phyloP scores from a whole-genome alignment of 2,797 vertebrate species.

The Tapirus indicus region DNA sequence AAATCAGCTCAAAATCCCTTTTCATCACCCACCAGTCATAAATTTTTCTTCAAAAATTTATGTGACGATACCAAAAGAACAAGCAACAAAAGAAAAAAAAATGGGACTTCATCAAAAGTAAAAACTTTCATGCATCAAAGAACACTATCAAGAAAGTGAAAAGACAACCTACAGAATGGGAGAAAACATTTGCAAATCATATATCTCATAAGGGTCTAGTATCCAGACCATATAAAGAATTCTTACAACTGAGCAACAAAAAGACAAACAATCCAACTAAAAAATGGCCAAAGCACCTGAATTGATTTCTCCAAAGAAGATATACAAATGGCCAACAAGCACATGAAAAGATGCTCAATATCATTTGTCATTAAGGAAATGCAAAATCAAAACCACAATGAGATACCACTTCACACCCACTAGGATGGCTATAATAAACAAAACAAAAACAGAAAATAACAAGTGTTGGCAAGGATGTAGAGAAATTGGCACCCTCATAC shows the following conservation, averaged over 20 bases:
- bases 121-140: conserved; percentile 52
- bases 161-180: conserved; percentile 46
- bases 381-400: conserved; percentile 66
- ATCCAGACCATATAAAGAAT: conserved; percentile 48
- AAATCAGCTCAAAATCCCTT: conserved; percentile 63
- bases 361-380: conserved; percentile 63
- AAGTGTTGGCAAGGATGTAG: conserved; percentile 46
- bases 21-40: conserved; percentile 40
- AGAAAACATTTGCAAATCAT: conserved; percentile 60
- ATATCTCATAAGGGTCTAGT: conserved; percentile 1
- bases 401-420: conserved; percentile 49
- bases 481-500: conserved; percentile 20
- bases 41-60: conserved; percentile 66
- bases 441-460: neutral
- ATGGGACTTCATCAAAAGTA: conserved; percentile 60
- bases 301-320: conserved; percentile 63
- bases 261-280: conserved; percentile 56
- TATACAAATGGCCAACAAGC: conserved; percentile 50
- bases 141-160: conserved; percentile 65
- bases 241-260: conserved; percentile 64
- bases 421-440: conserved; percentile 35
- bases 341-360: conserved; percentile 45
- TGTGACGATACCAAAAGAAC: conserved; percentile 65
- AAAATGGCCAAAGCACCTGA: conserved; percentile 44
- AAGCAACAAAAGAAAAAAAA: conserved; percentile 67